Percentiles rank a stretch among this genome's conserved stretches.
Evolutionary conservation across 2,797 vertebrate genomes (phyloP).

Genomic region (Sardinella longiceps): DNA sequence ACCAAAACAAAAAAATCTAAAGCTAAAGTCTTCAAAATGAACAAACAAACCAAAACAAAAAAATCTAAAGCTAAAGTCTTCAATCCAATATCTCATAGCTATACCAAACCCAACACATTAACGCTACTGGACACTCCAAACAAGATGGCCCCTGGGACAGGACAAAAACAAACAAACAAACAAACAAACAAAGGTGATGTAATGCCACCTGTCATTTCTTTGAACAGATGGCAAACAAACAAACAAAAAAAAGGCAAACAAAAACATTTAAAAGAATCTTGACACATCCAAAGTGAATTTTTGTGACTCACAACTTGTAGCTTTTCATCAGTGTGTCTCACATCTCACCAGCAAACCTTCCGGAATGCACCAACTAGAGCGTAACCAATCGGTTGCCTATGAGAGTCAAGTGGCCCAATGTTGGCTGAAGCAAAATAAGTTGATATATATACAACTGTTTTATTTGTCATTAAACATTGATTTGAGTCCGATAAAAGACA

Average conservation of each 20-base stretch:
- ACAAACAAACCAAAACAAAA: neutral
- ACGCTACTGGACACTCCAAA: neutral
- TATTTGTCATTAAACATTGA: neutral
- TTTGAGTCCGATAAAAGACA: neutral
- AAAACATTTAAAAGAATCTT: neutral
- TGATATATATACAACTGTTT: neutral
- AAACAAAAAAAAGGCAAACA: too few relatives aligned
- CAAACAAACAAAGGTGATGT: neutral
- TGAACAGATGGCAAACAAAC: neutral
- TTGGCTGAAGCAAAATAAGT: neutral
- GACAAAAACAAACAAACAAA: neutral
- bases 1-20: neutral
- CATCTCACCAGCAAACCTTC: neutral
- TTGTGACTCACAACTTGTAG: neutral
- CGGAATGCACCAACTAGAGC: neutral
- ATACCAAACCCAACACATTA: neutral
- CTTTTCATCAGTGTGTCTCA: neutral
- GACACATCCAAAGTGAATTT: neutral
- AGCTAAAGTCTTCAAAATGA: neutral
- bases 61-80: neutral
- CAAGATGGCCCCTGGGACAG: neutral
- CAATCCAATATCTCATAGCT: neutral
- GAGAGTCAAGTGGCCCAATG: neutral
- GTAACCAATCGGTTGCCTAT: neutral
- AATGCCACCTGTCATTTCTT: neutral